Evolutionary conservation across 2,113 vertebrate species (phyloP), one percentile per base, ranked within the genome.

Genomic region (Ariopsis seemanni): DNA sequence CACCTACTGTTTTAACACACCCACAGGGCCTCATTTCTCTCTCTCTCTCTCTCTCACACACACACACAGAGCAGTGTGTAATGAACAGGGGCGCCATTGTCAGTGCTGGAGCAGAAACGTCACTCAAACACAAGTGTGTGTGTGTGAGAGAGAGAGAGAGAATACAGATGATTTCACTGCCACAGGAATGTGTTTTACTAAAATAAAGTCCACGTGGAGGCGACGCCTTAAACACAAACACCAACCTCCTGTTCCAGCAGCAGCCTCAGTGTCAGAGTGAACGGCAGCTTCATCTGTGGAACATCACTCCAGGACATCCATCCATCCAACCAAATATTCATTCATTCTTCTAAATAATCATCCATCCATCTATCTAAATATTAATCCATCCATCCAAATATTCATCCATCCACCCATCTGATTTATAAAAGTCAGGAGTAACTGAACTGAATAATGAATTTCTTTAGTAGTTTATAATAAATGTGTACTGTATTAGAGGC

Each of bases 191-290:
- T 63, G 57, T 58, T 20, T 63, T 82, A 62, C 80, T 34, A 62
- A 82, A 82, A 82, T 48, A 62, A 60, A 48, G 80, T 58, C 9
- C 78, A 63, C 80, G 60, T 62, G 55, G 55, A 81, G 53, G 58
- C 3, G 80, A 82, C 80, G 58, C 57, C 80, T 22, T 30, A 42
- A 30, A 62, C 27, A 34, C 78, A 34, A 57, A 30, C 53, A 55
- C 17, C 17, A 63, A 82, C 30, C 18, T 22, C 69, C 42, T 67
- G 63, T 65, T 71, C 67, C 67, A 71, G 27, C 30, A 18, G 27
- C 69, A 27, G 65, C n/a, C 14, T 22, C 60, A 17, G n/a, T 12
- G 0, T 67, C 65, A 11, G 25, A 65, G n/a, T 11, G 22, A 63
- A 65, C 17, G 11, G 1, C 12, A 12, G n/a, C 11, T 67, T 27